Evolutionary conservation across 2,888 invertebrate species (phyloP), one percentile per base, ranked within the genome.

Genomic region (Chymomyza caudatula): DNA sequence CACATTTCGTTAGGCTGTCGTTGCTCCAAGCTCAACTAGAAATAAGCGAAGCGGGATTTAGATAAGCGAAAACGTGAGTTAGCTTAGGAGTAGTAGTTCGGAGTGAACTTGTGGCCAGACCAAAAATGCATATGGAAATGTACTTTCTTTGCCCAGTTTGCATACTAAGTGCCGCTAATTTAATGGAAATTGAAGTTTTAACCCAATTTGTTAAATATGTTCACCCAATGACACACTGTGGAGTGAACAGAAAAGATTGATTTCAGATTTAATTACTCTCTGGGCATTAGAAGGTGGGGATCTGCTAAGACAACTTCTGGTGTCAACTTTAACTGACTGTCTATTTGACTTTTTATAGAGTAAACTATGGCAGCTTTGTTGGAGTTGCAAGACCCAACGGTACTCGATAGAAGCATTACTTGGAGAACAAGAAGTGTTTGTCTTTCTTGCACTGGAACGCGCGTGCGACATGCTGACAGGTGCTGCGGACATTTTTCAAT

Each of bases 1-100:
- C 89, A 88, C 88, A 88, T 88, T 87, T 87, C 67, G 77, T 63
- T 65, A 74, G 73, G 74, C 59, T 67, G 69, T 77, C 77, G 73
- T 70, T 70, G 66, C 60, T 58, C 70, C 29, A 29, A 52, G 23
- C 13, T n/a, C 23, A 29, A 17, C 37, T 37, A 11, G 6, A 37
- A 55, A 55, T 11, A 37, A 37, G 0, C 51, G 3, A 20, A 51
- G 51, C 5, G 13, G 20, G 20, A 63, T 60, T 47, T 42, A 69
- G 78, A 74, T 73, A 77, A 58, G 56, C 63, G 19, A 71, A 84
- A 67, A 76, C 84, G 80, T 80, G 80, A 84, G 63, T 63, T 43
- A 65, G 59, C 55, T 71, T 56, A 56, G 47, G 54, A 69, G 67
- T 70, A 51, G 44, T 13, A 6, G 20, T 51, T 51, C 2, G 22